Evolutionary conservation across 2,888 invertebrate species (phyloP).

Genomic region (Troglohyphantes excavatus): DNA sequence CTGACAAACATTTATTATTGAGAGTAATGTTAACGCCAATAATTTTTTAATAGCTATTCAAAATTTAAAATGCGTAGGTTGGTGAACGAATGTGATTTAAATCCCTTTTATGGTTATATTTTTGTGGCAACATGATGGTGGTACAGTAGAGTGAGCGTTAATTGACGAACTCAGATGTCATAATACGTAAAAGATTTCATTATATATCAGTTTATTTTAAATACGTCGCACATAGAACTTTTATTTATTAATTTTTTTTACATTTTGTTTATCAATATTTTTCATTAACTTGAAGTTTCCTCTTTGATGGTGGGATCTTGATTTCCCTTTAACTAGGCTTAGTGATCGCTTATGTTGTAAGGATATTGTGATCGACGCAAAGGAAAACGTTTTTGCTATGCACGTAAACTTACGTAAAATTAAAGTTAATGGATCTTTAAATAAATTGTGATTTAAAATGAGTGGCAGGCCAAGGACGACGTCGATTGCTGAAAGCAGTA

Average conservation of each 20-base stretch:
- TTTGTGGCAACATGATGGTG: constrained; percentile 22
- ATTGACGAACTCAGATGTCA: constrained; percentile 72
- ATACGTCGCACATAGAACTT: not conserved
- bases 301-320: constrained; percentile 6
- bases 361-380: constrained; percentile 21
- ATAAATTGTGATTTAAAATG: constrained; percentile 84
- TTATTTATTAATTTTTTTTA: not conserved
- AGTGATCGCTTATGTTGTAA: constrained; percentile 42
- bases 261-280: not conserved
- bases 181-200: constrained; percentile 31
- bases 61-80: constrained; percentile 1
- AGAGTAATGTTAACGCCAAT: no score
- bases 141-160: constrained; percentile 67
- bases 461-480: constrained; percentile 97
- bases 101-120: no score
- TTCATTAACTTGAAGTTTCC: not conserved
- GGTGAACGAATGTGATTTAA: no score
- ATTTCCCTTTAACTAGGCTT: constrained; percentile 66
- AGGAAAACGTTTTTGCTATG: constrained; percentile 53
- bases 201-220: not conserved
- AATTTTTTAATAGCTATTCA: no score
- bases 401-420: constrained; percentile 46
- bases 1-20: no score
- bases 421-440: constrained; percentile 58
- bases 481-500: constrained; percentile 97